Base-by-base conservation (phyloP, 2,113 vertebrate genomes). In the Cochlearius cochlearius region DNA sequence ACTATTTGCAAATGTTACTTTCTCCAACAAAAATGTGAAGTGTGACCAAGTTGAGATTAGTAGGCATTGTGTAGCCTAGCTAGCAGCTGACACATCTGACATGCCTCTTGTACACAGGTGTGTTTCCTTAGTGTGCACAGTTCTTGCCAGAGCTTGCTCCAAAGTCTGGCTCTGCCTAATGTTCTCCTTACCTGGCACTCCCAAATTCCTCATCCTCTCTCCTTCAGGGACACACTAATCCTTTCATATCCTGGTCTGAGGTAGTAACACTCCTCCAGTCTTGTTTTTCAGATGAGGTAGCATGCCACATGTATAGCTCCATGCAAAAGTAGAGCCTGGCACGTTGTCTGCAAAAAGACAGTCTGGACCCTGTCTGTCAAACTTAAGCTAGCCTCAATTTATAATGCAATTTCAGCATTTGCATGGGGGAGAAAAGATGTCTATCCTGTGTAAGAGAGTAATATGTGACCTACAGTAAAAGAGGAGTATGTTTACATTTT, bases 71-170 rank as follows among this genome's bases (percentile, higher is more conserved):
- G 38, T 26, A 75, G 75, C 36, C 41, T 74, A 26, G 59, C 55
- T 63, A 56, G 36, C 27, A 59, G 76, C 78, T 78, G 64, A 43
- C 15, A 11, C 7, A 22, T 45, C 55, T 77, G 86, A 79, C 19
- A 2, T 77, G 56, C 29, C n/a, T 68, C 47, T 86, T 60, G 56
- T 63, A 56, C 8, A 1, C 36, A 26, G 52, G 29, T 63, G 76
- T 56, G 41, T 11, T 91, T 78, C 64, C 50, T 56, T 71, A 29
- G 88, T 74, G 82, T 95, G 56, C 55, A 17, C 9, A 14, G 12
- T 21, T 96, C 80, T 45, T 95, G 88, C 94, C 36, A 89, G 92
- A 87, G 76, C 92, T 92, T 95, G 88, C 73, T 91, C 60, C 52
- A 49, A 32, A 78, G 29, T 83, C 64, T 89, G 43, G 2, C 43